A percentile compares a stretch with the other conserved stretches of the same genome.
Conservation (phyloP, 2,113 vertebrate genomes). For the Calidris pugnax region DNA sequence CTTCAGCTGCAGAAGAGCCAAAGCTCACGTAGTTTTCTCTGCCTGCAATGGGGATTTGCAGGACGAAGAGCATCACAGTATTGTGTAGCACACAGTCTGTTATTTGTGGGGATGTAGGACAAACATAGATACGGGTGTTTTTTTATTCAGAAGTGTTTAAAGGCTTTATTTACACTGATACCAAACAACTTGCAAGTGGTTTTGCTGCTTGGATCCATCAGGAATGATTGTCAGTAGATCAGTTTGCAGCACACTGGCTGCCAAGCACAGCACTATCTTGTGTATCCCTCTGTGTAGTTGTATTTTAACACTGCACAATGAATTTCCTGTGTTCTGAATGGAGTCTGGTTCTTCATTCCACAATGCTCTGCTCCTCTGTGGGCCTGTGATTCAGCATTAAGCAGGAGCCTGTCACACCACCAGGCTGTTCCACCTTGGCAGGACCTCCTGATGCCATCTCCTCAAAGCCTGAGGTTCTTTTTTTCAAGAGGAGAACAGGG, state of each 20-base stretch:
- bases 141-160: background rate
- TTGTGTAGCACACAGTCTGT: fast-evolving
- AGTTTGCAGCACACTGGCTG: fast-evolving
- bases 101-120: background rate
- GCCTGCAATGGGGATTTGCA: background rate
- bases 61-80: too few relatives aligned
- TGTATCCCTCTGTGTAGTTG: background rate
- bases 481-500: background rate
- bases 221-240: background rate
- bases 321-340: background rate
- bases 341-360: background rate
- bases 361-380: background rate
- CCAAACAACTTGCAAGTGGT: background rate
- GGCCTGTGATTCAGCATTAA: background rate
- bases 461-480: background rate
- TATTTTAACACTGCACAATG: background rate
- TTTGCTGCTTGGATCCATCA: background rate
- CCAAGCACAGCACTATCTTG: background rate
- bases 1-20: background rate
- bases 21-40: fast-evolving
- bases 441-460: background rate
- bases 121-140: background rate
- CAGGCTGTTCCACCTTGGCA: background rate
- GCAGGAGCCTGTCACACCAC: background rate
- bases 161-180: background rate